Conservation (phyloP, 2,888 invertebrate species). For the Prosapia bicincta region DNA sequence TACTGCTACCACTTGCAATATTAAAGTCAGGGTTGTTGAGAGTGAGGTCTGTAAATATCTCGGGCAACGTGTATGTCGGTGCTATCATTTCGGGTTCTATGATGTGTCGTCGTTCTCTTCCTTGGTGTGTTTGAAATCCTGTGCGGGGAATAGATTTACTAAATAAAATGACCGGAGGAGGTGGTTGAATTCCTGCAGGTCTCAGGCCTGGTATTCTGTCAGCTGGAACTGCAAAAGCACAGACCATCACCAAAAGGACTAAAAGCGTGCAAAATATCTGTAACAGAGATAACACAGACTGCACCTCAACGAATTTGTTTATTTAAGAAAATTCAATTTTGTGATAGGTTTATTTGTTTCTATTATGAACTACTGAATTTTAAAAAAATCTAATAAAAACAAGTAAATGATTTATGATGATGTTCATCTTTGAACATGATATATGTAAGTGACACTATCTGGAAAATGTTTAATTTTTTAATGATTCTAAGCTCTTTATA, state of each 20-base stretch:
- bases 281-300: background rate
- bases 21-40: background rate
- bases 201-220: background rate
- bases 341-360: no score
- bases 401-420: no score
- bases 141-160: background rate
- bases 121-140: background rate
- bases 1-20: background rate
- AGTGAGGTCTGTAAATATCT: background rate
- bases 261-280: background rate
- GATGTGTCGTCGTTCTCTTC: background rate
- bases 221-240: background rate
- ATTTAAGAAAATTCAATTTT: no score
- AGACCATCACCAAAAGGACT: background rate
- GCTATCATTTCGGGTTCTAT: background rate
- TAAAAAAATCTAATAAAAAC: no score
- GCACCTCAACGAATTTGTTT: no score
- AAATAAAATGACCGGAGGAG: background rate
- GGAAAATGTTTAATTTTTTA: no score
- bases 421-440: no score
- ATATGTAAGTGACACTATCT: no score
- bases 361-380: no score
- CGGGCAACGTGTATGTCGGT: background rate
- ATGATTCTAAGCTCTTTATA: no score
- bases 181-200: background rate